phyloP scores from a whole-genome alignment of 2,888 invertebrate species.

The Scaptomyza cyrtandrae region DNA sequence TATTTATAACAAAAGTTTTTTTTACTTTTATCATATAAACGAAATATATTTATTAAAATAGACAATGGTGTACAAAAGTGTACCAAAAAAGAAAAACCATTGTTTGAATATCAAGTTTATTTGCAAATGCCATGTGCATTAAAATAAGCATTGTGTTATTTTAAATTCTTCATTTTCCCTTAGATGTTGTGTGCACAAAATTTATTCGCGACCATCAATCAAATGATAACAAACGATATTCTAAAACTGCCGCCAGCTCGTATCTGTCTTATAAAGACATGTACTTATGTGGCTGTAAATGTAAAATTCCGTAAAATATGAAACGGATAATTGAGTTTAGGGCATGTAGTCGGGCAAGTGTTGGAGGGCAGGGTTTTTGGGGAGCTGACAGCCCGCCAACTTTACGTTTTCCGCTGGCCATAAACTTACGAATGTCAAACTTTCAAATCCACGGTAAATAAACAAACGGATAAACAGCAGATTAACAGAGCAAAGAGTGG shows the following conservation, averaged over 20 bases:
- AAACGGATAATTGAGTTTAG: conserved; percentile 8
- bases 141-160: neutral
- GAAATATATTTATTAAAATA: neutral
- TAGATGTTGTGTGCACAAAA: neutral
- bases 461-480: conserved; percentile 7
- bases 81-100: neutral
- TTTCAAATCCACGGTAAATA: conserved; percentile 50
- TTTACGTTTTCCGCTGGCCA: conserved; percentile 48
- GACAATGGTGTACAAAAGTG: neutral
- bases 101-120: neutral
- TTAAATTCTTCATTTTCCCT: neutral
- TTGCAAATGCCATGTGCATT: neutral
- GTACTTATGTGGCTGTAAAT: conserved; percentile 51
- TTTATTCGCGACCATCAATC: conserved; percentile 19
- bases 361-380: neutral
- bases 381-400: conserved; percentile 39
- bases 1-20: too few relatives aligned
- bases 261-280: conserved; percentile 26
- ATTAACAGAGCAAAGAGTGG: neutral
- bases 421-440: conserved; percentile 63
- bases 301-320: conserved; percentile 42
- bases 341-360: neutral
- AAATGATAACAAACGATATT: conserved; percentile 31
- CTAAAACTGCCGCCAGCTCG: conserved; percentile 18
- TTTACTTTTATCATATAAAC: too few relatives aligned